Percentiles rank a stretch among this genome's conserved stretches.
phyloP scores from a whole-genome alignment of 2,797 vertebrate species.

The Discoglossus pictus region DNA sequence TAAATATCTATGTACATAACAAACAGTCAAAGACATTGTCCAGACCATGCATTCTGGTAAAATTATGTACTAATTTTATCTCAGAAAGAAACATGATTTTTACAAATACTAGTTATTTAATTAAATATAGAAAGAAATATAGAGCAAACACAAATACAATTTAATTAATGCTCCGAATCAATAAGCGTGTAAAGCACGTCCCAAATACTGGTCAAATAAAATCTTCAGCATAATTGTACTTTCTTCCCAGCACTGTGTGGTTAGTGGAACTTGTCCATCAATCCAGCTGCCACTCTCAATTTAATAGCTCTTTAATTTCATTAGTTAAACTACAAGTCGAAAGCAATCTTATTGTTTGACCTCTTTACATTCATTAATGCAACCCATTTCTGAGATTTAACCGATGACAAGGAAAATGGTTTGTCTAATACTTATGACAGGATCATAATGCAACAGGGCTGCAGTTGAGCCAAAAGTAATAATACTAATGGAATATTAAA shows the following conservation, averaged over 20 bases:
- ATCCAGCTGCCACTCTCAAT: slow-evolving; percentile 27
- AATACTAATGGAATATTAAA: slow-evolving; percentile 19
- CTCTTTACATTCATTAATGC: slow-evolving; percentile 32
- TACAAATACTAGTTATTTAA: no score
- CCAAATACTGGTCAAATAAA: no score
- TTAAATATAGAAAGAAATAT: no score
- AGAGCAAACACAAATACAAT: no score
- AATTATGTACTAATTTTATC: no score
- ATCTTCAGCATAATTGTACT: no score
- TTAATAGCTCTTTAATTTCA: slow-evolving; percentile 34
- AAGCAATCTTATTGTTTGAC: slow-evolving; percentile 42
- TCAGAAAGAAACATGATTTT: no score
- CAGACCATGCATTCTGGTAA: slow-evolving; percentile 2
- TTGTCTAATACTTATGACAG: slow-evolving; percentile 33
- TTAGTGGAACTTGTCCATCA: slow-evolving; percentile 18
- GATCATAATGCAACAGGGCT: slow-evolving; percentile 14
- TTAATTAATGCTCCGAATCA: no score
- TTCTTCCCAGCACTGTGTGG: background rate
- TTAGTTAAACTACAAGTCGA: slow-evolving; percentile 40
- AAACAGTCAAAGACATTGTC: slow-evolving; percentile 13
- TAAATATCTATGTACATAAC: no score
- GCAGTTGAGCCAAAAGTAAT: slow-evolving; percentile 21
- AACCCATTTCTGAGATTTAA: slow-evolving; percentile 30
- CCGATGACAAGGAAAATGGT: slow-evolving; percentile 38
- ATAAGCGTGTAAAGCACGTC: no score